These are phyloP conservation scores for Rhodophaea formosa DNA, from an alignment of 2,888 invertebrate genomes.

Conservation along the genomic window DNA sequence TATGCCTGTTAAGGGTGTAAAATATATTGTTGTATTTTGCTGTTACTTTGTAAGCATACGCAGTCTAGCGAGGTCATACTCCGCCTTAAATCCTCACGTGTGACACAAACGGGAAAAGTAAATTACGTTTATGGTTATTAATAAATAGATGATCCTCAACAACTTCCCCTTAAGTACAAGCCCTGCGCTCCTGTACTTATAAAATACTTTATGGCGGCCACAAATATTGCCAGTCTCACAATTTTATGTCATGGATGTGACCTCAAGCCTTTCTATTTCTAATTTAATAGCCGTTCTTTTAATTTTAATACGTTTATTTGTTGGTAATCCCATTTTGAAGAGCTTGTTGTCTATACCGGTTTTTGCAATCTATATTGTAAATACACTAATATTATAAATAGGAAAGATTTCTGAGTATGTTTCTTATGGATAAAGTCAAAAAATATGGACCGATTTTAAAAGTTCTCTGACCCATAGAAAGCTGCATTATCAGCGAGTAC, in stretches of 20 bases:
- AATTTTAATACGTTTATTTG: constrained; percentile 6
- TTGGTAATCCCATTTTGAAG: neutral
- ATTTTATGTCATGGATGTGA: constrained; percentile 50
- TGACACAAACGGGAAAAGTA: constrained; percentile 23
- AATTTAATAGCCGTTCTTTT: constrained; percentile 18
- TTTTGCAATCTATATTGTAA: too few species aligned
- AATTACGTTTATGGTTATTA: constrained; percentile 12
- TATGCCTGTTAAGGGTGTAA: too few species aligned
- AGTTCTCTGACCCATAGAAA: too few species aligned
- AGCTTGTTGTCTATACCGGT: too few species aligned
- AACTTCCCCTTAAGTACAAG: constrained; percentile 8
- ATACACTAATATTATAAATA: too few species aligned
- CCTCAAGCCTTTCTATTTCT: constrained; percentile 40
- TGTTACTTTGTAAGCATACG: neutral
- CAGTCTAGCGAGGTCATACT: neutral
- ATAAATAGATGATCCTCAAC: constrained; percentile 7
- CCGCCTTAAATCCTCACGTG: constrained; percentile 1
- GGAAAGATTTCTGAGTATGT: too few species aligned
- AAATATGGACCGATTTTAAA: too few species aligned
- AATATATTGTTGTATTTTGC: neutral
- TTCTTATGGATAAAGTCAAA: too few species aligned
- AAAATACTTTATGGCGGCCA: constrained; percentile 57
- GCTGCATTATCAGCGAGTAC: too few species aligned
- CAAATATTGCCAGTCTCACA: constrained; percentile 46
- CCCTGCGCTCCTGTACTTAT: constrained; percentile 27